Percentiles rank a stretch among this genome's conserved stretches.
Conservation (phyloP, 2,888 invertebrate species). For the Malthinus seriepunctatus region DNA sequence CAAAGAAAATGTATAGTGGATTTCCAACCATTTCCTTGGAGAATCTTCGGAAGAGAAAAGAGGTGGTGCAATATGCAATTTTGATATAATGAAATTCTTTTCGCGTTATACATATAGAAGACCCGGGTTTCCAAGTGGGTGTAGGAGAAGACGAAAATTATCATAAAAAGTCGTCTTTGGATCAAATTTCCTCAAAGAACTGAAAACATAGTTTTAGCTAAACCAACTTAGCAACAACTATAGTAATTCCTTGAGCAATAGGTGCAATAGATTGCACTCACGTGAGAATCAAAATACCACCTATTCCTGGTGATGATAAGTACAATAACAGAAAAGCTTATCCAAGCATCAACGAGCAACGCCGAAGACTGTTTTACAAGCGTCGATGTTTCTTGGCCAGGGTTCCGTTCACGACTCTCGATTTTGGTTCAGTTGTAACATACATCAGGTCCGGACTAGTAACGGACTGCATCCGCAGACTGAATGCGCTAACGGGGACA, state of each 20-base stretch:
- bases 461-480: too few species aligned
- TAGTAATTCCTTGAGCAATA: conserved; percentile 14
- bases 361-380: too few species aligned
- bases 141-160: conserved; percentile 16
- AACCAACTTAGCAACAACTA: conserved; percentile 9
- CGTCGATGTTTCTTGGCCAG: conserved; percentile 21
- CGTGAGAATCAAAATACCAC: conserved; percentile 15
- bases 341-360: conserved; percentile 20
- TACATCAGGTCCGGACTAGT: too few species aligned
- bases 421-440: conserved; percentile 19
- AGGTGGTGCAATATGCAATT: too few species aligned
- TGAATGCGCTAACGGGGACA: too few species aligned
- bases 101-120: conserved; percentile 5
- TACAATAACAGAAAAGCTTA: conserved; percentile 28
- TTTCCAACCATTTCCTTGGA: too few species aligned
- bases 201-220: conserved; percentile 1
- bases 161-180: too few species aligned
- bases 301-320: conserved; percentile 16
- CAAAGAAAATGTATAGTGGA: too few species aligned
- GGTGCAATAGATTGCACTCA: conserved; percentile 19
- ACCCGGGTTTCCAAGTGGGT: conserved; percentile 16
- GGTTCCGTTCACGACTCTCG: conserved; percentile 23
- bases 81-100: conserved; percentile 18
- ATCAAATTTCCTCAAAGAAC: conserved; percentile 1
- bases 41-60: too few species aligned